Base-by-base conservation (phyloP, 2,113 vertebrate genomes). In the Megaceryle torquata region DNA sequence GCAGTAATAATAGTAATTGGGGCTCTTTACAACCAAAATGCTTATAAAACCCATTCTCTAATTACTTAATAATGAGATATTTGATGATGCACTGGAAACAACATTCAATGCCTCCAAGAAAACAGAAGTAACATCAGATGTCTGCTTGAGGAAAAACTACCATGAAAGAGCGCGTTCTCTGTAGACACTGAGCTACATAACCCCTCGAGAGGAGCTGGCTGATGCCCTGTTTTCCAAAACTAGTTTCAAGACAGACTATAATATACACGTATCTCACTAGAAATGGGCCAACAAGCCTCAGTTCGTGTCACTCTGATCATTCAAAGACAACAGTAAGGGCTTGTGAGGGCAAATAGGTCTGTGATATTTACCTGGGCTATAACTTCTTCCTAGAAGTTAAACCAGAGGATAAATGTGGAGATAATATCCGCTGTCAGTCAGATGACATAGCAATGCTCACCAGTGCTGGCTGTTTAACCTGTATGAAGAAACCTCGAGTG, bases 21-120 rank as follows among this genome's bases (percentile, higher is more conserved):
- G 48, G 16, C 21, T 91, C 48, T 83, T 78, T 51, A 33, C 33
- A 72, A 61, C 41, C 84, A 87, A 95, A 95, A 96, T 72, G 81
- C 54, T 84, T 82, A 78, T 72, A 87, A 95, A 96, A 95, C 39
- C 4, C 69, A 48, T 92, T 93, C 72, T 82, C 74, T 92, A 95
- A 93, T 97, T 91, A 95, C 37, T 87, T 95, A 89, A 84, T 82
- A 95, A 94, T 6, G 22, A 95, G 70, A 85, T n/a, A 79, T 41
- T 84, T 84, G 48, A 64, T 84, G 86, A 79, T 92, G 72, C 81
- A 87, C 39, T 92, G 74, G 69, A 93, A 95, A 37, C 80, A 92
- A 53, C 48, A 72, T 64, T 41, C 48, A 33, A 22, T 79, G 89
- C 60, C 78, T 92, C 61, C 78, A 89, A 95, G 78, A 84, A 91